Evolutionary conservation across 2,888 invertebrate species (phyloP), one percentile per base, ranked within the genome.

Genomic region (Coleophora deauratella): DNA sequence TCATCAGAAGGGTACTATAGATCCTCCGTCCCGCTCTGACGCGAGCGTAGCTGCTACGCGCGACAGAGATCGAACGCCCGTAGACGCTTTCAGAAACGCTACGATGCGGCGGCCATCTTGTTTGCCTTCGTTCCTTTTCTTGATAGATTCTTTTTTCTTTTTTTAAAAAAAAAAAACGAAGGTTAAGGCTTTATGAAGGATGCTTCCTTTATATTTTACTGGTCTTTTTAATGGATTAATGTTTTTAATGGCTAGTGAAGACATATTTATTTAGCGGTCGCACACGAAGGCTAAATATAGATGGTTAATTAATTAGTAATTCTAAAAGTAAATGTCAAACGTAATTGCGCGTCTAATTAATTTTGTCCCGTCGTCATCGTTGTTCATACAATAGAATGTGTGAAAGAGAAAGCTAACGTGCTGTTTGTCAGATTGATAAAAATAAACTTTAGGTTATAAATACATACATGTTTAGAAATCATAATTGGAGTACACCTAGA

Each of bases 21-120:
- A 75, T 72, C 50, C 14, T 34, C 64, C 57, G 43, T 76, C 77
- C 55, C 66, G 45, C 50, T 79, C 72, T 15, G 58, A 50, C 71
- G 33, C 46, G 43, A 42, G 46, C 71, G 73, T 73, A 76, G 72
- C 72, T 45, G 51, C 52, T 45, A 40, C 55, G 68, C 40, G 51
- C 37, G 70, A 80, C 46, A 46, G 70, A 59, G 80, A 80, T 55
- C 50, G 61, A 2, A 13, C 14, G 15, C 15, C 66, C 80, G 82
- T 80, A 81, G 80, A 75, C 78, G 82, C 82, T 84, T 84, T 82
- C 82, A 78, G 82, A 80, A 72, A 74, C 69, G 81, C 81, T 81
- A 81, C 81, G 80, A 76, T 62, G 51, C 49, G 50, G 49, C 72
- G 59, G 81, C 82, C 82, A 82, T 84, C 71, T 84, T 82, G 79